These are phyloP conservation scores for Arremon brunneinucha DNA, from an alignment of 2,797 vertebrate genomes.

Conservation along the genomic window DNA sequence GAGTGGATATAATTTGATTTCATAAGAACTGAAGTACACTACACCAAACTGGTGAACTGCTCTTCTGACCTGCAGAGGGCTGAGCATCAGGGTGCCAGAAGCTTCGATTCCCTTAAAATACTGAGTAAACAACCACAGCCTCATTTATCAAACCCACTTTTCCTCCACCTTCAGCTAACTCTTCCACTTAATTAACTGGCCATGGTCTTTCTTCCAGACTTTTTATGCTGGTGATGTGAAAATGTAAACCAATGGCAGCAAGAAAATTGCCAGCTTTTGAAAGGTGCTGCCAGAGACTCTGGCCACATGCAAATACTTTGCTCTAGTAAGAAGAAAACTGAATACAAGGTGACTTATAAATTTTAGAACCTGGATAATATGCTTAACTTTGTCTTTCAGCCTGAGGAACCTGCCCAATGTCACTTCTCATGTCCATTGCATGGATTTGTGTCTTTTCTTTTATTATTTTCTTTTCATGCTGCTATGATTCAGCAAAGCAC, in stretches of 20 bases:
- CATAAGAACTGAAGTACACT: not conserved
- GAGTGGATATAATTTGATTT: conserved; percentile 42
- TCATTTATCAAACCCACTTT: not conserved
- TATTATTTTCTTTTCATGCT: not conserved
- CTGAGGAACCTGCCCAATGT: not conserved
- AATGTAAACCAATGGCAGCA: not conserved
- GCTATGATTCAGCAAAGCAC: not conserved
- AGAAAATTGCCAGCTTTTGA: not conserved
- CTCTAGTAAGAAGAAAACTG: not conserved
- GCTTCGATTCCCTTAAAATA: not conserved
- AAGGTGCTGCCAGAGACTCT: not conserved
- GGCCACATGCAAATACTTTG: not conserved
- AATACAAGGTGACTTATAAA: not conserved
- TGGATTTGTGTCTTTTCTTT: not conserved
- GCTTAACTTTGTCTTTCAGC: not conserved
- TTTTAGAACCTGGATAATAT: not conserved
- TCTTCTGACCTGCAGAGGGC: conserved; percentile 7
- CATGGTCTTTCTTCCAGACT: not conserved
- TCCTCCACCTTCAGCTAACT: not conserved
- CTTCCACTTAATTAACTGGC: conserved; percentile 18
- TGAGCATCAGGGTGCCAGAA: not conserved
- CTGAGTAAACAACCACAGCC: not conserved
- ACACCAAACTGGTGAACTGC: not conserved
- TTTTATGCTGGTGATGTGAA: not conserved
- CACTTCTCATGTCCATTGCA: not conserved